These are phyloP conservation scores for Drosophila mayri DNA, from an alignment of 1,140 invertebrate species.

Conservation along the genomic window DNA sequence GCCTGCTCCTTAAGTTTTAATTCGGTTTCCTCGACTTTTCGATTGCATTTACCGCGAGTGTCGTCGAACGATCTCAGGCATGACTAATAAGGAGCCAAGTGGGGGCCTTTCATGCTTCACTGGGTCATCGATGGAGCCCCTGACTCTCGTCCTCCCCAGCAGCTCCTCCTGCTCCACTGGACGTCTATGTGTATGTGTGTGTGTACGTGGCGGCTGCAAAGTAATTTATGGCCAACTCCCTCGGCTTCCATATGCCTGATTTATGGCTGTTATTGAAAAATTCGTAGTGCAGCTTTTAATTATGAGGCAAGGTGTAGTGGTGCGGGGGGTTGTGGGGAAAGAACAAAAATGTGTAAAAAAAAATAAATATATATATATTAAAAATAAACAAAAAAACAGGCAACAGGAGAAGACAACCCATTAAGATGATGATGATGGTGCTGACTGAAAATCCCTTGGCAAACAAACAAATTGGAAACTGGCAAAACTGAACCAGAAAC, in stretches of 20 bases:
- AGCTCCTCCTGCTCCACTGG: not conserved
- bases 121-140: constrained; percentile 60
- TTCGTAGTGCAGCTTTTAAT: constrained; percentile 81
- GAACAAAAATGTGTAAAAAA: not conserved
- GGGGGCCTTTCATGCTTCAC: constrained; percentile 63
- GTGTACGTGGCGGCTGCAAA: constrained; percentile 40
- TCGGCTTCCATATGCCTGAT: constrained; percentile 81
- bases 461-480: constrained; percentile 45
- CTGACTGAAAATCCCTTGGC: constrained; percentile 34
- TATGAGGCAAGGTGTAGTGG: constrained; percentile 59
- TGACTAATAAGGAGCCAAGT: constrained; percentile 71
- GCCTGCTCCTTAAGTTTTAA: constrained; percentile 4
- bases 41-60: constrained; percentile 52
- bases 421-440: constrained; percentile 24
- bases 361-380: not conserved
- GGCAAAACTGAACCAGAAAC: constrained; percentile 46
- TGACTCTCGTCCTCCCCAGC: not conserved
- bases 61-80: constrained; percentile 59
- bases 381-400: constrained; percentile 3
- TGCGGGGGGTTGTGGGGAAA: constrained; percentile 5
- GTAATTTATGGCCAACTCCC: constrained; percentile 83
- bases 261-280: constrained; percentile 85
- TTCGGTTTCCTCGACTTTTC: constrained; percentile 14
- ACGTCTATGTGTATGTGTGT: not conserved
- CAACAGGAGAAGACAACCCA: constrained; percentile 31